Conservation (phyloP, 2,888 invertebrate genomes). For the Orthonychiurus folsomi region DNA sequence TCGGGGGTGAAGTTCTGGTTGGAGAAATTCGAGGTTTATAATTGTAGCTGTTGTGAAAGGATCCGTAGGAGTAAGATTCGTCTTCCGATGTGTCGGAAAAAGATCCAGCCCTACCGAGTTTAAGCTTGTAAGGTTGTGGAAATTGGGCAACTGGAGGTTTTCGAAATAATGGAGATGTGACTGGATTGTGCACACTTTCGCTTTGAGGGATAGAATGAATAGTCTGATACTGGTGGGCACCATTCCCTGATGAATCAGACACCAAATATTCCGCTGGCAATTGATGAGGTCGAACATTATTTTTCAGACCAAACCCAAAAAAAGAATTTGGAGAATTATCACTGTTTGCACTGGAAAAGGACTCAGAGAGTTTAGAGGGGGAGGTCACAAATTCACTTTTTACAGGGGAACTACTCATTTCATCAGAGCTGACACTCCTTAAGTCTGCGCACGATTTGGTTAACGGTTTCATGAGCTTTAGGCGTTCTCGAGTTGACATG, state of each 20-base stretch:
- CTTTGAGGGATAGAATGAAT: slow-evolving; percentile 1
- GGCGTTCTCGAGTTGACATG: not conserved
- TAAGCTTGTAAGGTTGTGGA: not conserved
- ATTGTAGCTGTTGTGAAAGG: not conserved
- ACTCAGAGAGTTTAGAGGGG: not conserved
- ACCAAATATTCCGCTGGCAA: not conserved
- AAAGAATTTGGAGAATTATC: not conserved
- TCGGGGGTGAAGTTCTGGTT: not conserved
- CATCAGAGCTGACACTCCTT: not conserved
- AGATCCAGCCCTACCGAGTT: not conserved
- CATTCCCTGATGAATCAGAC: not conserved
- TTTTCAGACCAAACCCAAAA: not conserved
- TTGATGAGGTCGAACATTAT: not conserved
- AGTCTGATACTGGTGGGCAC: not conserved
- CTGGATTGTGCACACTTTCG: not conserved
- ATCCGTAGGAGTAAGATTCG: not conserved
- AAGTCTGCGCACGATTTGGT: slow-evolving; percentile 10
- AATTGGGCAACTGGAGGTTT: not conserved
- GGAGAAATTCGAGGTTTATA: not conserved
- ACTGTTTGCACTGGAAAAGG: not conserved
- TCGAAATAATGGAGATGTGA: not conserved
- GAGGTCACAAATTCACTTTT: not conserved
- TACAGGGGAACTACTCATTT: not conserved
- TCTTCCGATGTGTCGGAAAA: slow-evolving; percentile 8
- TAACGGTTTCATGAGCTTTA: slow-evolving; percentile 3